These are phyloP conservation scores for Hyperoplus immaculatus DNA, from an alignment of 2,797 vertebrate genomes.

Conservation along the genomic window DNA sequence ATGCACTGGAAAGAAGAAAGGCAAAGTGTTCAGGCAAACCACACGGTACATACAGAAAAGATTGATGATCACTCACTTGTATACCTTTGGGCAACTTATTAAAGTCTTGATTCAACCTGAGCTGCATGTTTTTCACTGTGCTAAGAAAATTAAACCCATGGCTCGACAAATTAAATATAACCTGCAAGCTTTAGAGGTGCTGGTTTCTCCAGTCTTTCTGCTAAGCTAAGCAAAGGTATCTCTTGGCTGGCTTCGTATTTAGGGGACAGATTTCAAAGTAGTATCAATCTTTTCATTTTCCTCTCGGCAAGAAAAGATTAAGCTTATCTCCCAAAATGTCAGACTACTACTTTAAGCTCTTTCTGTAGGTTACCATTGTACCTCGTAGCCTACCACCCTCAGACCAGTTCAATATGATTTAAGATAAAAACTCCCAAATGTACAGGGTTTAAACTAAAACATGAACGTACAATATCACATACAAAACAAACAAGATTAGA, in stretches of 20 bases:
- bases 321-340: not conserved
- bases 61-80: conserved; percentile 8
- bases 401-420: too few species aligned
- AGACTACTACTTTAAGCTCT: not conserved
- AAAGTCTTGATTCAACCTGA: conserved; percentile 11
- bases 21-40: not conserved
- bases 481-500: too few species aligned
- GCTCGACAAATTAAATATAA: not conserved
- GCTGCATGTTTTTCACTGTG: not conserved
- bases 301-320: not conserved
- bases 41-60: not conserved
- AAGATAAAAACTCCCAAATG: too few species aligned
- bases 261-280: not conserved
- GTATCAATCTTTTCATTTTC: not conserved
- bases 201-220: not conserved
- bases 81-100: conserved; percentile 18
- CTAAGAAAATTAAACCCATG: not conserved
- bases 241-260: not conserved
- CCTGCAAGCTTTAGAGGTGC: not conserved
- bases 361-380: too few species aligned
- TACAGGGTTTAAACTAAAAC: too few species aligned
- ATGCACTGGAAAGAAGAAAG: not conserved
- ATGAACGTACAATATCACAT: too few species aligned
- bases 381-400: too few species aligned
- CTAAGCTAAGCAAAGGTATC: not conserved